Percentiles rank a stretch among this genome's conserved stretches.
phyloP scores from a whole-genome alignment of 1,140 invertebrate genomes.

The Ips nitidus region DNA sequence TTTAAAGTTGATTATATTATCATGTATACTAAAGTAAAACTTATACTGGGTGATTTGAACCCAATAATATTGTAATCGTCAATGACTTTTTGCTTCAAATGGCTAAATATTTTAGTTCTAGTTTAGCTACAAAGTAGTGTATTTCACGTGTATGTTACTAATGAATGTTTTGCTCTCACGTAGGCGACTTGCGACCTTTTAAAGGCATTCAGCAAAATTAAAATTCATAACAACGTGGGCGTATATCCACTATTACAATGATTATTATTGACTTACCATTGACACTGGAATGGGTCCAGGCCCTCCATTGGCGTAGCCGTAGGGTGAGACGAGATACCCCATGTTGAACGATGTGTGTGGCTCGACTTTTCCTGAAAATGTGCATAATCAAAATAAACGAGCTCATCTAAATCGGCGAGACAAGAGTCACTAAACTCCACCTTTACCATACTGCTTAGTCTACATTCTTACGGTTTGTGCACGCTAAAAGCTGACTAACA shows the following conservation, averaged over 20 bases:
- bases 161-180: background rate
- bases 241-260: constrained; percentile 7
- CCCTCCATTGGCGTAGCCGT: constrained; percentile 84
- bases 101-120: too few species aligned
- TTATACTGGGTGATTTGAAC: too few species aligned
- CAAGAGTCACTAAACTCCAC: background rate
- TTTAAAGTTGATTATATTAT: too few species aligned
- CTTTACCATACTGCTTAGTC: background rate
- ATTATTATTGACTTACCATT: constrained; percentile 71
- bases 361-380: constrained; percentile 79
- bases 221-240: constrained; percentile 14
- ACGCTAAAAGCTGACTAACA: background rate
- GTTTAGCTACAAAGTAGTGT: too few species aligned
- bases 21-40: too few species aligned
- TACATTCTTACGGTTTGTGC: background rate
- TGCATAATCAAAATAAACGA: constrained; percentile 10
- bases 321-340: constrained; percentile 86
- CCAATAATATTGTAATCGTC: too few species aligned
- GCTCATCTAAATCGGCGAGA: background rate
- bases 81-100: too few species aligned
- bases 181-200: constrained; percentile 9
- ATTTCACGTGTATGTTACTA: too few species aligned
- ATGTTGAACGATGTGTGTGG: constrained; percentile 87
- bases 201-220: constrained; percentile 21
- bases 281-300: constrained; percentile 79